These are phyloP conservation scores for Silurus aristotelis DNA, from an alignment of 2,797 vertebrate genomes.

Conservation along the genomic window DNA sequence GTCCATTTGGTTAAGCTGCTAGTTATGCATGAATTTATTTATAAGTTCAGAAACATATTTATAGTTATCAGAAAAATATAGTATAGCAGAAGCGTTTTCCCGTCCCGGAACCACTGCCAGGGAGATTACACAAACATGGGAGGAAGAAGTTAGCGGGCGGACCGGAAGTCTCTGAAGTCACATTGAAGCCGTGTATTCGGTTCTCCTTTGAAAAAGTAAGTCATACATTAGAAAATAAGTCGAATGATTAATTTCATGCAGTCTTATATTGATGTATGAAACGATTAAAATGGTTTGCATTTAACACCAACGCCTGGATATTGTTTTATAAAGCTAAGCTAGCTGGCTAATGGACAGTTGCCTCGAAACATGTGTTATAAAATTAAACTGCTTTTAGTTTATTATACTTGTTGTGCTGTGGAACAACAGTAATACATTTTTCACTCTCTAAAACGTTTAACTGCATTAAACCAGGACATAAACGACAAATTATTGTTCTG, in stretches of 20 bases:
- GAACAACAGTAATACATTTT: background rate
- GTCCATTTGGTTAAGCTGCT: background rate
- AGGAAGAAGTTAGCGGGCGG: conserved; percentile 15
- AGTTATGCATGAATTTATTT: background rate
- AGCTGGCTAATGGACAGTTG: background rate
- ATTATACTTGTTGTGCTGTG: background rate
- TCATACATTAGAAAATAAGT: background rate
- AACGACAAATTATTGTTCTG: too few species aligned
- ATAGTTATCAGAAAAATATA: background rate
- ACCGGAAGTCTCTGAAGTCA: conserved; percentile 57
- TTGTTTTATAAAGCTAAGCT: background rate
- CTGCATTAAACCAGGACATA: too few species aligned
- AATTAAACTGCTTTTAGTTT: background rate
- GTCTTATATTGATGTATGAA: background rate
- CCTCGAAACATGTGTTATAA: background rate
- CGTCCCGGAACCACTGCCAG: conserved; percentile 39
- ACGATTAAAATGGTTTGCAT: background rate
- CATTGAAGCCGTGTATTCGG: conserved; percentile 47
- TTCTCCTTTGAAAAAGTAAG: conserved; percentile 24
- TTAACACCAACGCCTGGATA: too few species aligned
- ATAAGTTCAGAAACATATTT: background rate
- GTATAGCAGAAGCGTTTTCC: background rate
- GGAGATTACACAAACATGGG: background rate
- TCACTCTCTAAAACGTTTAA: background rate
- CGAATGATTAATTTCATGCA: conserved; percentile 50